Evolutionary conservation across 2,113 vertebrate species (phyloP).

Genomic region (Excalfactoria chinensis): DNA sequence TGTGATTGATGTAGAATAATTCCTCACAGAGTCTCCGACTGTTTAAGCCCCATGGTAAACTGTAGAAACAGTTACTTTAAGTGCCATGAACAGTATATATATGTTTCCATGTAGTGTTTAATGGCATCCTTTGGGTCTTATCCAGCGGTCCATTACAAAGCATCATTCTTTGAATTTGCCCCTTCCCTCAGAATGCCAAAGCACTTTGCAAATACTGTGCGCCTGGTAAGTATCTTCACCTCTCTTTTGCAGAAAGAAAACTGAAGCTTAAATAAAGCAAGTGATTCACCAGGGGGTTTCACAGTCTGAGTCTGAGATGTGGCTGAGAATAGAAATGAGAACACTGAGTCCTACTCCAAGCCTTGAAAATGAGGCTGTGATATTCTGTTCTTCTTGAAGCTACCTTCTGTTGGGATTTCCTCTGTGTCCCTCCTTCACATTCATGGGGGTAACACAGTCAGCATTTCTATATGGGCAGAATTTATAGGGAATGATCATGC

Average conservation of each 20-base stretch:
- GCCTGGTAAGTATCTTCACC: neutral
- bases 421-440: neutral
- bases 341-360: neutral
- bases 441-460: neutral
- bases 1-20: neutral
- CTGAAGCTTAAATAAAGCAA: neutral
- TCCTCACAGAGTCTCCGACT: neutral
- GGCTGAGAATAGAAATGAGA: slow-evolving; percentile 14
- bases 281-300: neutral
- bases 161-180: neutral
- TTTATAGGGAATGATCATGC: neutral
- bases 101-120: neutral
- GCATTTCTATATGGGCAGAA: neutral
- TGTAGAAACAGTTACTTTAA: neutral
- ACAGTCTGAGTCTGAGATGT: neutral
- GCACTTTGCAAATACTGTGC: neutral
- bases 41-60: neutral
- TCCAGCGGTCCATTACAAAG: neutral
- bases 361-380: slow-evolving; percentile 12
- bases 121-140: neutral
- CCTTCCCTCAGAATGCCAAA: neutral
- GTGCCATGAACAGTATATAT: neutral
- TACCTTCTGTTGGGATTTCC: neutral
- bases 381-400: neutral
- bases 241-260: neutral